phyloP scores from a whole-genome alignment of 2,113 vertebrate species.

The Ceratotherium simum region DNA sequence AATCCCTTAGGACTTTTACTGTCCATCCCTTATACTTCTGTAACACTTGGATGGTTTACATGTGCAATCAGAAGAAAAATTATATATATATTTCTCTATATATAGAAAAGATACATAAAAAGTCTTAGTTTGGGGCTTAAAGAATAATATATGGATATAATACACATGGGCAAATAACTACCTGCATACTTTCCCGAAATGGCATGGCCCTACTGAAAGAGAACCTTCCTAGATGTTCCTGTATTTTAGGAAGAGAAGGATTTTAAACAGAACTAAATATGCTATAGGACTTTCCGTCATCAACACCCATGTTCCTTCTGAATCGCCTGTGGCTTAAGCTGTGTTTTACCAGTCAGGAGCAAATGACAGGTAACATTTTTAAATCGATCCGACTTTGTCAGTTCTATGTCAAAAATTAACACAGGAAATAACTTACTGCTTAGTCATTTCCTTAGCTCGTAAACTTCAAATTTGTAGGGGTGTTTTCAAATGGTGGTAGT shows the following conservation, averaged over 20 bases:
- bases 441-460: slow-evolving; percentile 68
- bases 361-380: slow-evolving; percentile 35
- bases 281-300: neutral
- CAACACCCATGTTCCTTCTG: neutral
- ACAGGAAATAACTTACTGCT: slow-evolving; percentile 60
- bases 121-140: neutral
- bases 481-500: neutral
- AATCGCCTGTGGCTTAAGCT: neutral
- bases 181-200: neutral
- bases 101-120: neutral
- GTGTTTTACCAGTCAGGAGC: neutral
- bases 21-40: neutral
- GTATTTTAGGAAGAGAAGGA: neutral
- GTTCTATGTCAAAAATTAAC: slow-evolving; percentile 18
- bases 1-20: neutral
- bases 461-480: slow-evolving; percentile 25
- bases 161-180: neutral
- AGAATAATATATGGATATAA: neutral
- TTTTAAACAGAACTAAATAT: slow-evolving; percentile 47
- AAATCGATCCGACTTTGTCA: neutral
- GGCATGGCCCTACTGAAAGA: neutral
- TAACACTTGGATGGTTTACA: neutral
- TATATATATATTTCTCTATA: neutral
- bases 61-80: neutral
- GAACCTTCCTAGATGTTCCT: neutral